Percentiles rank a stretch among this genome's conserved stretches.
Evolutionary conservation across 1,140 invertebrate genomes (phyloP).

Genomic region (Scaptomyza montana): DNA sequence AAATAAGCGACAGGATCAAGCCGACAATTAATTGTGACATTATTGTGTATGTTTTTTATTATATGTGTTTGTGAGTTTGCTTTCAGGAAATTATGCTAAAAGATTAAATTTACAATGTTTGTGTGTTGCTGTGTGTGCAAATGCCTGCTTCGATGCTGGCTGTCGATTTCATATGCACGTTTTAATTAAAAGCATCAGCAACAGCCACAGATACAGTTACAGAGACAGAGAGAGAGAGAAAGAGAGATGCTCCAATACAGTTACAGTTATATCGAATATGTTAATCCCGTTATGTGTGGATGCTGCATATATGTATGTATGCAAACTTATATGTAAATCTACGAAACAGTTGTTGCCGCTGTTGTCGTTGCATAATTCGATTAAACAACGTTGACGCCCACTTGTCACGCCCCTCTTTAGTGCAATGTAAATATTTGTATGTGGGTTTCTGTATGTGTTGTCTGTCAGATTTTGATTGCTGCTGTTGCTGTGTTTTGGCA

Average conservation of each 20-base stretch:
- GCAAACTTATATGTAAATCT: constrained; percentile 3
- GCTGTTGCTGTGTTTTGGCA: constrained; percentile 27
- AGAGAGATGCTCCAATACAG: constrained; percentile 32
- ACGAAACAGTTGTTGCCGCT: constrained; percentile 34
- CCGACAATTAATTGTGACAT: constrained; percentile 35
- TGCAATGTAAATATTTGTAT: constrained; percentile 68
- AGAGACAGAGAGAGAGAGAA: constrained; percentile 1
- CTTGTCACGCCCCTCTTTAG: neutral
- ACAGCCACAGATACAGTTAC: neutral
- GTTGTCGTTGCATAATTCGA: constrained; percentile 69
- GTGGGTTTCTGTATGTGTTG: constrained; percentile 31
- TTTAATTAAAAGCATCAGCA: constrained; percentile 64
- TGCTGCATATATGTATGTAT: constrained; percentile 5
- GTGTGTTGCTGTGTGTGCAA: constrained; percentile 16
- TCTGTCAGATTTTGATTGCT: constrained; percentile 66
- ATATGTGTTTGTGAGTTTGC: neutral
- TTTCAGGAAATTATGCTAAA: constrained; percentile 60
- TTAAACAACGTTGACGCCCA: constrained; percentile 52
- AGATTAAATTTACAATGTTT: constrained; percentile 59
- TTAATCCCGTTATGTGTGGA: constrained; percentile 62
- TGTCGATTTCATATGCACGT: constrained; percentile 62
- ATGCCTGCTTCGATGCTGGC: constrained; percentile 45
- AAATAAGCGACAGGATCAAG: constrained; percentile 22
- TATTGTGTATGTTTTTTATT: constrained; percentile 13
- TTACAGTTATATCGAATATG: constrained; percentile 60